Evolutionary conservation across 2,797 vertebrate genomes (phyloP).

Genomic region (Liasis olivaceus): DNA sequence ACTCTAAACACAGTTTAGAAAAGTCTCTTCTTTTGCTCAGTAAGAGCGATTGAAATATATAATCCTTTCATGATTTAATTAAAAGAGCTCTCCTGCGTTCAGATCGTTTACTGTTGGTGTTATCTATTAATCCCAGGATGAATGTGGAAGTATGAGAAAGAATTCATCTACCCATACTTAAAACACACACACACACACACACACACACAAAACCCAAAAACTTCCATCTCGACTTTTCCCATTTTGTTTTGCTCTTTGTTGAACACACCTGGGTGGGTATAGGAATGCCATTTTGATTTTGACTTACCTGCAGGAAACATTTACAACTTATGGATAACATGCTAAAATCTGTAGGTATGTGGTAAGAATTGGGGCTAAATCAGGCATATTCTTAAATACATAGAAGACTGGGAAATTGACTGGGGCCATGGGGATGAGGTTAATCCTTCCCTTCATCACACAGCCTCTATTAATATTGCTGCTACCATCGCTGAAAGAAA

Average conservation of each 20-base stretch:
- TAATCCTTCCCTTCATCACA: background rate
- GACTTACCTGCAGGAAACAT: background rate
- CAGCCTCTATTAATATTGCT: background rate
- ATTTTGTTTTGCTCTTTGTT: background rate
- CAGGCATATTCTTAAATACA: background rate
- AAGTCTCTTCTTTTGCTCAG: conserved; percentile 27
- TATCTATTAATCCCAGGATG: conserved; percentile 37
- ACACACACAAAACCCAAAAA: background rate
- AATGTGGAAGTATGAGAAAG: conserved; percentile 22
- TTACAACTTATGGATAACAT: background rate
- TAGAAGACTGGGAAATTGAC: too few relatives aligned
- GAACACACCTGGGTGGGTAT: background rate
- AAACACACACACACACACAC: too few relatives aligned
- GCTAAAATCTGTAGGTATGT: background rate
- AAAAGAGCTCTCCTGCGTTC: conserved; percentile 27
- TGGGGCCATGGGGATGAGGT: too few relatives aligned
- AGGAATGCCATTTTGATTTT: background rate
- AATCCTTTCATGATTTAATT: conserved; percentile 49
- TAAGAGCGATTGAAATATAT: conserved; percentile 31
- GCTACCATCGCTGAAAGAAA: background rate
- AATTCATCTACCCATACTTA: background rate
- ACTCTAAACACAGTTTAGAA: conserved; percentile 25
- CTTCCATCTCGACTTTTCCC: accelerated
- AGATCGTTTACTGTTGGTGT: conserved; percentile 17
- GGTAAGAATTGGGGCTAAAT: background rate